These are phyloP conservation scores for Heliconius himera DNA, from an alignment of 1,140 invertebrate species.

Conservation along the genomic window DNA sequence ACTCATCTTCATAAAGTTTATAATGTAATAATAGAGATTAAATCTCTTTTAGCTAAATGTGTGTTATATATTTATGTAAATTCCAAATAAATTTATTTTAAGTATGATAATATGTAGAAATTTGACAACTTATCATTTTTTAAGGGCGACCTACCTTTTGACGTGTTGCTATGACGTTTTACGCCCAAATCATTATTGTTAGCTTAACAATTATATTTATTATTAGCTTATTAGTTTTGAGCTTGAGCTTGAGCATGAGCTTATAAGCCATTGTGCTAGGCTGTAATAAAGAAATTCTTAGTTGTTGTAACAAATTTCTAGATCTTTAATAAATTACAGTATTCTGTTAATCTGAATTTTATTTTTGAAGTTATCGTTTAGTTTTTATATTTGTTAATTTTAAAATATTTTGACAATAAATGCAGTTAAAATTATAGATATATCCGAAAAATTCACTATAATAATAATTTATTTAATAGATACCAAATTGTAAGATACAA, in stretches of 20 bases:
- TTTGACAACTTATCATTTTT: background rate
- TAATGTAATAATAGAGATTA: background rate
- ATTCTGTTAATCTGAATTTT: conserved; percentile 55
- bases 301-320: conserved; percentile 50
- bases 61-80: background rate
- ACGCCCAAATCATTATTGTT: conserved; percentile 46
- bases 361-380: background rate
- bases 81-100: conserved; percentile 1
- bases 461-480: too few species aligned
- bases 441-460: too few species aligned
- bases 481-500: too few species aligned
- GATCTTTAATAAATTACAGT: conserved; percentile 80
- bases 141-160: background rate
- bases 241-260: too few species aligned
- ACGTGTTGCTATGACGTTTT: background rate
- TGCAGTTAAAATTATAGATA: too few species aligned
- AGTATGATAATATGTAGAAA: background rate
- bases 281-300: conserved; percentile 39
- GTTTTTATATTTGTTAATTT: background rate
- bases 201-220: conserved; percentile 40
- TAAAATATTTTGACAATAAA: too few species aligned
- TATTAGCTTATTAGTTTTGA: background rate
- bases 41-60: background rate
- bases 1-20: background rate
- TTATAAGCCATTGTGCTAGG: conserved; percentile 25